Evolutionary conservation across 64 coral and sea anemone genomes (phyloP).

Genomic region (Stylophora pistillata): DNA sequence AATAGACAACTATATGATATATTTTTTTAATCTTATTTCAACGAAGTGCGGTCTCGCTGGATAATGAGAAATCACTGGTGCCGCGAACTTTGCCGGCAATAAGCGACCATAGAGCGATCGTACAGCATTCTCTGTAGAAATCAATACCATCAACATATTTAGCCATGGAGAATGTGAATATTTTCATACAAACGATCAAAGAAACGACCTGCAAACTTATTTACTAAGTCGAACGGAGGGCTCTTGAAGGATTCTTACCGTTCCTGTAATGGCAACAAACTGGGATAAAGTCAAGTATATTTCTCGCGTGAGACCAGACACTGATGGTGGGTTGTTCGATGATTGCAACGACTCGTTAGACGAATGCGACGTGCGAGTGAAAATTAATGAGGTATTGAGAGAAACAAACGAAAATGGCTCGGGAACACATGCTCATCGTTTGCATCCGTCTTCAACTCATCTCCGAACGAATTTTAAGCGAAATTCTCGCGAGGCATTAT

Average conservation of each 20-base stretch:
- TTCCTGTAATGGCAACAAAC: constrained; percentile 14
- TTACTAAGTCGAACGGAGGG: not conserved
- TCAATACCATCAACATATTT: not conserved
- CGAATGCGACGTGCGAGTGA: not conserved
- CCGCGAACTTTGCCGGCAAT: not conserved
- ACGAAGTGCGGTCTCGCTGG: no score
- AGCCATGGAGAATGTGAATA: not conserved
- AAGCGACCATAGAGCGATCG: not conserved
- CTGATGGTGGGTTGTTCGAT: not conserved
- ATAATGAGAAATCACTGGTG: not conserved
- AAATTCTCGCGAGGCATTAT: not conserved
- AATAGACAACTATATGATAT: not conserved
- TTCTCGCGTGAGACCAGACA: constrained; percentile 7
- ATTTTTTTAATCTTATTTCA: no score
- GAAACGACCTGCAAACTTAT: not conserved
- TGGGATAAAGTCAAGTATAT: constrained; percentile 35
- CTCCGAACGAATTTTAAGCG: constrained; percentile 10
- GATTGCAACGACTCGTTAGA: constrained; percentile 2
- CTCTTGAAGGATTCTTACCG: not conserved
- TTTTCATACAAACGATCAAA: not conserved
- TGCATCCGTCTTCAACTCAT: not conserved
- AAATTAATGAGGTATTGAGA: constrained; percentile 12
- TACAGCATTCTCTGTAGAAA: not conserved
- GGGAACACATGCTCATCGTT: not conserved
- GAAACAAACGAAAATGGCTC: not conserved